Evolutionary conservation across 2,797 vertebrate species (phyloP).

Genomic region (Nasua narica): DNA sequence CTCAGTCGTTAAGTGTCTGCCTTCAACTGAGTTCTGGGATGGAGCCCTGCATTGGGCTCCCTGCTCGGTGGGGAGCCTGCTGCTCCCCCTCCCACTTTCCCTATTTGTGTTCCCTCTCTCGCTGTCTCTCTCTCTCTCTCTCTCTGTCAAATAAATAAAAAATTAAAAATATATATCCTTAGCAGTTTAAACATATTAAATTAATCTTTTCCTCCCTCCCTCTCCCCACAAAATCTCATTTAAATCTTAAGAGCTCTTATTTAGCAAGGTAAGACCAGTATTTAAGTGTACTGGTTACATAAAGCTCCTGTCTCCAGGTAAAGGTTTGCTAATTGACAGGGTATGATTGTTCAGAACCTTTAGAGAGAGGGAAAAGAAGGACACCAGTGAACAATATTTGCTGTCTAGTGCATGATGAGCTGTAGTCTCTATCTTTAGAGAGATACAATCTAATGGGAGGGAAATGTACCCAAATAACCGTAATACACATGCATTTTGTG

Average conservation of each 20-base stretch:
- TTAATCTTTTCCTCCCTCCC: not conserved
- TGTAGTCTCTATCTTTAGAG: not conserved
- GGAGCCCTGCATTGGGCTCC: too few relatives aligned
- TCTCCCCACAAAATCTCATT: not conserved
- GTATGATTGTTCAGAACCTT: slow-evolving; percentile 7
- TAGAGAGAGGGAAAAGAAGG: not conserved
- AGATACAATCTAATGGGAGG: not conserved
- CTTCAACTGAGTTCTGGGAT: too few relatives aligned
- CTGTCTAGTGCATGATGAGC: not conserved
- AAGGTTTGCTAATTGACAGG: not conserved
- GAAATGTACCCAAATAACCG: not conserved
- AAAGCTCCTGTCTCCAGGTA: slow-evolving; percentile 14
- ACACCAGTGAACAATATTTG: not conserved
- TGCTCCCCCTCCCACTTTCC: too few relatives aligned
- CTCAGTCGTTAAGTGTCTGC: too few relatives aligned
- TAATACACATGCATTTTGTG: not conserved
- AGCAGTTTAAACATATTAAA: slow-evolving; percentile 8
- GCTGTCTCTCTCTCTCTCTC: too few relatives aligned
- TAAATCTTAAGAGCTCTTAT: slow-evolving; percentile 17
- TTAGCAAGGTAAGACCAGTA: not conserved
- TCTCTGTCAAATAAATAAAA: not conserved
- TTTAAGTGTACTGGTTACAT: not conserved
- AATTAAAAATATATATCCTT: not conserved
- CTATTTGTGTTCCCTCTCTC: too few relatives aligned
- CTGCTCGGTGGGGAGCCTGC: too few relatives aligned